Percentiles rank a stretch among this genome's conserved stretches.
These are phyloP conservation scores for Cydia strobilella DNA, from an alignment of 1,140 invertebrate species.

Conservation along the genomic window DNA sequence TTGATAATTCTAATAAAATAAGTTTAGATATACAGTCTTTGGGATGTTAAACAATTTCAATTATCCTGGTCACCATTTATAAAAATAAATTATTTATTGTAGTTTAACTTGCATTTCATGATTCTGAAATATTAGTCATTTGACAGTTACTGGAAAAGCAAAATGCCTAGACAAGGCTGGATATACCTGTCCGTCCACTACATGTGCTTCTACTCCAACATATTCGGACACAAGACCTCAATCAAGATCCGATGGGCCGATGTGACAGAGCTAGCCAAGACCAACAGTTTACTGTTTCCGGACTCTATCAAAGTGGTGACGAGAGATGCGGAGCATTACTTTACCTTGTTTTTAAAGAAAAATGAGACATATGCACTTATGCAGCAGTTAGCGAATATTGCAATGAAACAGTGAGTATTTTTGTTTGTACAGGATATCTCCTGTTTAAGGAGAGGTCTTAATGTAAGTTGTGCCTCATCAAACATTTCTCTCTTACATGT, in stretches of 20 bases:
- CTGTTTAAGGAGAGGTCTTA: not conserved
- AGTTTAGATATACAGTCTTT: too few relatives aligned
- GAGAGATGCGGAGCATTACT: constrained; percentile 90
- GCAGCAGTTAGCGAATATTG: constrained; percentile 97
- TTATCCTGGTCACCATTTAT: too few relatives aligned
- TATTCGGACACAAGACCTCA: constrained; percentile 94
- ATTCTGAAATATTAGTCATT: not conserved
- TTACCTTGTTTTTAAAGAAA: constrained; percentile 94
- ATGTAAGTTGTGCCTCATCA: too few relatives aligned
- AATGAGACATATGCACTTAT: constrained; percentile 95
- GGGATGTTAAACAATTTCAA: too few relatives aligned
- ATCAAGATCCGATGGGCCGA: constrained; percentile 93
- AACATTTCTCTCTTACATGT: too few relatives aligned
- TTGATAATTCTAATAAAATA: too few relatives aligned
- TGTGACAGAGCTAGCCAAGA: constrained; percentile 87
- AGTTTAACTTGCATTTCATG: not conserved
- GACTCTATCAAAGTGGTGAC: constrained; percentile 93
- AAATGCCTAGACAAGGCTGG: constrained; percentile 96
- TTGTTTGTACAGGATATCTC: not conserved
- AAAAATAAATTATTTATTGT: too few relatives aligned
- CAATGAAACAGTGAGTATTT: constrained; percentile 90
- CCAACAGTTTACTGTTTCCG: constrained; percentile 89
- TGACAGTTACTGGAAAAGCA: constrained; percentile 95
- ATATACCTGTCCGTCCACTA: constrained; percentile 97
- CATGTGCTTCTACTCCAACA: constrained; percentile 97